Base-by-base conservation (phyloP, 2,113 vertebrate genomes). In the Crotalus helleri region DNA sequence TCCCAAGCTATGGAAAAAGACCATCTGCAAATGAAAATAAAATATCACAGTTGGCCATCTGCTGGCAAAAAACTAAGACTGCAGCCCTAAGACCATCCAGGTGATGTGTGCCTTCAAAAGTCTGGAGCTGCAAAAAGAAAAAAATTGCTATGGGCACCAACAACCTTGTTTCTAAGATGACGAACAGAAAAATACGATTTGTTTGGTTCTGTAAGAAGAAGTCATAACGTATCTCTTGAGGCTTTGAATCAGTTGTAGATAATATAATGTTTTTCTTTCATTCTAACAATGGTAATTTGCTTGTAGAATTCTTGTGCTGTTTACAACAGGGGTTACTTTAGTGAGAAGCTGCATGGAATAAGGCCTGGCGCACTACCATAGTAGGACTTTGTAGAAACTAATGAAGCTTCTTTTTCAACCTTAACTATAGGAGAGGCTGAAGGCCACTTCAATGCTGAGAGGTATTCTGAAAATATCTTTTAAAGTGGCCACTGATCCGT, bases 1-100 rank as follows among this genome's bases (percentile, higher is more conserved):
- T 92, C 33, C 92, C 97, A 90, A 93, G 97, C 94, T 93, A 90
- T 64, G 44, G 94, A 26, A 96, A 97, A 93, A 90, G 94, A 94
- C 55, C 49, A 17, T 92, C 54, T 81, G 92, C 93, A 94, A 95
- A 87, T n/a, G 93, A 91, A 54, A 39, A 33, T 29, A 93, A 93
- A 94, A 97, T 92, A 95, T 93, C 89, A 89, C 95, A 97, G 97
- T 95, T 94, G 93, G 97, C 97, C 97, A 97, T 98, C 98, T 98
- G 95, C 97, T 97, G 98, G 97, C 92, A 53, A 92, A 90, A 91
- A 44, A 0, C 0, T 94, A 1, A 0, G 89, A 94, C 0, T 85
- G 94, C 94, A 95, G 1, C 69, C 12, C 0, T 1, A n/a, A 89
- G 21, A 24, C 29, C 6, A 5, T n/a, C 1, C 0, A 1, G 0